phyloP scores from a whole-genome alignment of 2,888 invertebrate species.

The Drosophila parthenogenetica region DNA sequence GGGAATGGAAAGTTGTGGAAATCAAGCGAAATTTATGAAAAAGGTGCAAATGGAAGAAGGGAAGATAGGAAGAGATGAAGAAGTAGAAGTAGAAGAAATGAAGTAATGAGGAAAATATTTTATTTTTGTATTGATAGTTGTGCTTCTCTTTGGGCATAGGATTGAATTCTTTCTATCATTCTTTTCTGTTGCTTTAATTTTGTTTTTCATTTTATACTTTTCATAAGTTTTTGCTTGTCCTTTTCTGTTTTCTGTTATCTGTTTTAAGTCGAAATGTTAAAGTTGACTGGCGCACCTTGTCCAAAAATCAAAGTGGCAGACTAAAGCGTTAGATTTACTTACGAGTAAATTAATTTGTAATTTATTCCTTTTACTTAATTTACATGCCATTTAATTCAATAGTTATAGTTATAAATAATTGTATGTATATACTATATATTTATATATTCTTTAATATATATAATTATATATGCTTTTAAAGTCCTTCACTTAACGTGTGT shows the following conservation, averaged over 20 bases:
- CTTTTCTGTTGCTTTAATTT: neutral
- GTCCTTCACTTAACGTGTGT: conserved; percentile 67
- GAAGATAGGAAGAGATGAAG: conserved; percentile 13
- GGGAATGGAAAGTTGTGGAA: conserved; percentile 42
- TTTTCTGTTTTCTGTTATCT: conserved; percentile 35
- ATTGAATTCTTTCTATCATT: conserved; percentile 11
- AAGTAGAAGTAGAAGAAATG: neutral
- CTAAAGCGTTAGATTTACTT: conserved; percentile 78
- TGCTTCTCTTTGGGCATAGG: conserved; percentile 17
- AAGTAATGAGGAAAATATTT: conserved; percentile 24
- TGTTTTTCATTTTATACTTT: neutral
- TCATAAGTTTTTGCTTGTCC: conserved; percentile 3
- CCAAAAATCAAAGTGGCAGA: conserved; percentile 81
- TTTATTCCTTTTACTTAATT: conserved; percentile 67
- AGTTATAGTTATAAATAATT: conserved; percentile 70
- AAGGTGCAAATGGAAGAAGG: conserved; percentile 47
- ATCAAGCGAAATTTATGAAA: conserved; percentile 40
- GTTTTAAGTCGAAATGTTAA: conserved; percentile 61
- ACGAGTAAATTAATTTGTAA: conserved; percentile 64
- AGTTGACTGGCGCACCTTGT: conserved; percentile 76
- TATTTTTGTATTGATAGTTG: conserved; percentile 35
- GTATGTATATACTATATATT: conserved; percentile 39
- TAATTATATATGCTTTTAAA: conserved; percentile 65
- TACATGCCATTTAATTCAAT: conserved; percentile 74
- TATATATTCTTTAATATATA: conserved; percentile 45